Conservation (phyloP, 1,140 invertebrate species). For the Drosophila persimilis region DNA sequence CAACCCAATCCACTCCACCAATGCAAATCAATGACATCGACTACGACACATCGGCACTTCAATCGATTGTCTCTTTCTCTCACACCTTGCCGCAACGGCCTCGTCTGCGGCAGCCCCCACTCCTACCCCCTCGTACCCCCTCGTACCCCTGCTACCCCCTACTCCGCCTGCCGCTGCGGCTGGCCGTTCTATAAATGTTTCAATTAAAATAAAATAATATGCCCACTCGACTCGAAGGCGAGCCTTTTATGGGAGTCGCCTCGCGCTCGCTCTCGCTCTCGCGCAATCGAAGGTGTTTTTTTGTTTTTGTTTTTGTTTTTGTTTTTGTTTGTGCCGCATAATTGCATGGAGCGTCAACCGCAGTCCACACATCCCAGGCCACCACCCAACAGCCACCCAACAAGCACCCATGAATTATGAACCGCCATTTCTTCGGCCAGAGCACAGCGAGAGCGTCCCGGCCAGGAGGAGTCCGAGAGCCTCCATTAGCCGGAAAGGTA, state of each 20-base stretch:
- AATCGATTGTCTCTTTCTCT: conserved; percentile 54
- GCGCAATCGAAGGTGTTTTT: conserved; percentile 14
- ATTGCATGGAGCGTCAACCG: conserved; percentile 59
- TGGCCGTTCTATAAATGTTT: conserved; percentile 69
- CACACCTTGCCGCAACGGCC: conserved; percentile 17
- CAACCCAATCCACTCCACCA: background rate
- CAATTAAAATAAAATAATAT: conserved; percentile 79
- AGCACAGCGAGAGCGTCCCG: too few species aligned
- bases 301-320: too few species aligned
- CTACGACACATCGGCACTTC: conserved; percentile 66
- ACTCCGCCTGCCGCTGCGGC: background rate
- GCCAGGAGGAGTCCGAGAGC: conserved; percentile 34
- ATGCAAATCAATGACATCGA: conserved; percentile 74
- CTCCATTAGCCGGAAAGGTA: conserved; percentile 62
- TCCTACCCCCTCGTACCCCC: background rate
- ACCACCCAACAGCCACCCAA: conserved; percentile 44
- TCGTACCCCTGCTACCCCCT: too few species aligned
- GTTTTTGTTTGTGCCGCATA: conserved; percentile 41
- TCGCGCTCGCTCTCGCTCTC: too few species aligned
- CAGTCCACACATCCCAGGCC: conserved; percentile 1
- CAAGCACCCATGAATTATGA: conserved; percentile 70
- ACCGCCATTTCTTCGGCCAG: conserved; percentile 49
- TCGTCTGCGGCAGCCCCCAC: conserved; percentile 5
- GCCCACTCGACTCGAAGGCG: conserved; percentile 51
- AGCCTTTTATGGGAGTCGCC: conserved; percentile 64